phyloP scores from a whole-genome alignment of 1,140 invertebrate species.

The Galleria mellonella region DNA sequence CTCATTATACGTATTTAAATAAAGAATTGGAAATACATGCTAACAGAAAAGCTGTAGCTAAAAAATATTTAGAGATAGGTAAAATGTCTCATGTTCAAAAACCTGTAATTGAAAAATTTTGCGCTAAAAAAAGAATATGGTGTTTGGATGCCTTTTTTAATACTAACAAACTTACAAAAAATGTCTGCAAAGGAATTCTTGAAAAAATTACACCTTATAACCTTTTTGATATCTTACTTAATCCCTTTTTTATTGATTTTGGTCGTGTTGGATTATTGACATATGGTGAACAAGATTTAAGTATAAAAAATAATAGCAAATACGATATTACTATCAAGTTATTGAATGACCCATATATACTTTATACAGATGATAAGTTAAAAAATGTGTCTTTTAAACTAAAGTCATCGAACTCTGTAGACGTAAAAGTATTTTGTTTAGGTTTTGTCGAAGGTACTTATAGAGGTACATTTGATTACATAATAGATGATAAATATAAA shows the following conservation, averaged over 20 bases:
- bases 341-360: slow-evolving; percentile 28
- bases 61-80: slow-evolving; percentile 25
- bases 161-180: slow-evolving; percentile 7
- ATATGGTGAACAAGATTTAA: slow-evolving; percentile 40
- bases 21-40: slow-evolving; percentile 28
- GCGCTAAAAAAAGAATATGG: slow-evolving; percentile 27
- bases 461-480: slow-evolving; percentile 38
- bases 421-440: slow-evolving; percentile 37
- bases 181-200: slow-evolving; percentile 29
- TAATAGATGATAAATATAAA: slow-evolving; percentile 38
- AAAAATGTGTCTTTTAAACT: slow-evolving; percentile 27
- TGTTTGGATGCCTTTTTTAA: slow-evolving; percentile 8
- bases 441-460: slow-evolving; percentile 33
- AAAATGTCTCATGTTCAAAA: slow-evolving; percentile 22
- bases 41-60: slow-evolving; percentile 22
- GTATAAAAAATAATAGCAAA: slow-evolving; percentile 44
- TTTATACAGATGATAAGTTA: slow-evolving; percentile 38
- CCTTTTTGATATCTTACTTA: slow-evolving; percentile 36
- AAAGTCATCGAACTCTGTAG: slow-evolving; percentile 22
- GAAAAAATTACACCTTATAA: slow-evolving; percentile 31
- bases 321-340: slow-evolving; percentile 40
- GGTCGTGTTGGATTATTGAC: slow-evolving; percentile 41
- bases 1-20: slow-evolving; percentile 40
- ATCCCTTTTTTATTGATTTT: slow-evolving; percentile 43
- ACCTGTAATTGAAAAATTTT: slow-evolving; percentile 22